Percentiles rank a stretch among this genome's conserved stretches.
Evolutionary conservation across 2,888 invertebrate species (phyloP).

Genomic region (Mellilla xanthometata): DNA sequence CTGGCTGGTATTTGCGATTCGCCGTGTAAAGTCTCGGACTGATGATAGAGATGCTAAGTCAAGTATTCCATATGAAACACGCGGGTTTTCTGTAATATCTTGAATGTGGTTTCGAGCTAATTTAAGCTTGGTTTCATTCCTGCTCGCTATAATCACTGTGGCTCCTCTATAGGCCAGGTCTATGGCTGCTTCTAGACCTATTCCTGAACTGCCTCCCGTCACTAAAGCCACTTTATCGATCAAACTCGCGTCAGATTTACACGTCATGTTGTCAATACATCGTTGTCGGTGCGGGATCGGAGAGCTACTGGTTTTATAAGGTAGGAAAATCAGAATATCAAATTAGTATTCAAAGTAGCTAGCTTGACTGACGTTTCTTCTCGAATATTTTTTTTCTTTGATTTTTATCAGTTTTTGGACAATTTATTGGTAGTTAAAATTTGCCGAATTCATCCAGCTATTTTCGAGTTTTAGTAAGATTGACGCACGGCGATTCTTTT

Average conservation of each 20-base stretch:
- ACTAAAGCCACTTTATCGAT: constrained; percentile 65
- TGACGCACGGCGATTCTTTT: no score
- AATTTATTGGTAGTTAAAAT: no score
- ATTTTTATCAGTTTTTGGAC: no score
- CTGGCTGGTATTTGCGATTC: constrained; percentile 56
- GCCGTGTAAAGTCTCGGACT: constrained; percentile 78
- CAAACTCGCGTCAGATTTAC: constrained; percentile 50
- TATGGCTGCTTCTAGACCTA: constrained; percentile 70
- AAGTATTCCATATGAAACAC: constrained; percentile 54
- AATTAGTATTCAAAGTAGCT: no score
- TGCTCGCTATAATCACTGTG: constrained; percentile 75
- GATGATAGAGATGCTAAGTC: constrained; percentile 73
- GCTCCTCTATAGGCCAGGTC: constrained; percentile 72
- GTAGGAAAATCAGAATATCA: no score
- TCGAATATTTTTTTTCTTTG: no score
- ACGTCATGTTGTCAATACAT: constrained; percentile 31
- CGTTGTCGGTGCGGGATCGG: constrained; percentile 9
- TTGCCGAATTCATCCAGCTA: no score
- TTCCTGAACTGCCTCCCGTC: constrained; percentile 69
- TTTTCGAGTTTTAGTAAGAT: no score
- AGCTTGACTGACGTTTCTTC: no score
- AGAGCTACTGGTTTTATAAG: constrained; percentile 21
- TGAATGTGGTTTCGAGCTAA: constrained; percentile 56
- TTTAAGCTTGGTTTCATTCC: constrained; percentile 68
- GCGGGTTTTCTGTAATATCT: constrained; percentile 52